Evolutionary conservation across 30 jellyfish, hydroid and myxozoan species (phyloP).

Genomic region (Nemopilema nomurai): DNA sequence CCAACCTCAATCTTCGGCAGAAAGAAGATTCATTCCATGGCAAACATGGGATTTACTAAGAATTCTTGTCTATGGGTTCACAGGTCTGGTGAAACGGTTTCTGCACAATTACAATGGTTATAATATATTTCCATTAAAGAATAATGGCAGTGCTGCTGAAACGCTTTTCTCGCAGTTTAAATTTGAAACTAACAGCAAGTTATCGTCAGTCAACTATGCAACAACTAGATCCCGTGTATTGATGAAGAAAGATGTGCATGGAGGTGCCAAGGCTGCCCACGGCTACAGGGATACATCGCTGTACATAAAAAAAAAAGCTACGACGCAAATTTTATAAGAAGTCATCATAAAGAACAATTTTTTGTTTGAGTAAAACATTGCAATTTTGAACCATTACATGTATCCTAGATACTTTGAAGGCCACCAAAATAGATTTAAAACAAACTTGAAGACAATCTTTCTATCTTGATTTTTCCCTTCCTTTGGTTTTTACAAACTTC

Average conservation of each 20-base stretch:
- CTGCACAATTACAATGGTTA: neutral
- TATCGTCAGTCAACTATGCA: conserved; percentile 37
- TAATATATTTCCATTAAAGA: conserved; percentile 14
- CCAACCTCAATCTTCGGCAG: conserved; percentile 1
- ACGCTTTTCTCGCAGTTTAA: conserved; percentile 26
- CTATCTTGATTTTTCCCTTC: neutral
- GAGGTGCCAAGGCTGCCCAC: conserved; percentile 48
- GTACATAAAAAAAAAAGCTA: conserved; percentile 7
- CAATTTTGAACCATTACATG: conserved; percentile 11
- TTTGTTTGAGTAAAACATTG: conserved; percentile 18
- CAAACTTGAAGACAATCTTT: neutral
- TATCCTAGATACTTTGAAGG: conserved; percentile 15
- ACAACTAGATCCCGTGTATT: conserved; percentile 46
- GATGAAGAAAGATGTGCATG: conserved; percentile 29
- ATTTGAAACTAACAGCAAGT: conserved; percentile 29
- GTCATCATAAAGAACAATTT: conserved; percentile 16
- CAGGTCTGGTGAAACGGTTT: neutral
- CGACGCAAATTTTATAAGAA: conserved; percentile 17
- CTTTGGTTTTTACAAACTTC: neutral
- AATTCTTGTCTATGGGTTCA: conserved; percentile 33
- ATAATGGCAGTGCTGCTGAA: conserved; percentile 39
- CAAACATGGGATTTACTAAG: conserved; percentile 31
- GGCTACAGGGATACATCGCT: conserved; percentile 44
- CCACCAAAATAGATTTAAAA: neutral
- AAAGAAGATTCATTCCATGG: conserved; percentile 21